These are phyloP conservation scores for Stenchaetothrips biformis DNA, from an alignment of 2,888 invertebrate genomes.

Conservation along the genomic window DNA sequence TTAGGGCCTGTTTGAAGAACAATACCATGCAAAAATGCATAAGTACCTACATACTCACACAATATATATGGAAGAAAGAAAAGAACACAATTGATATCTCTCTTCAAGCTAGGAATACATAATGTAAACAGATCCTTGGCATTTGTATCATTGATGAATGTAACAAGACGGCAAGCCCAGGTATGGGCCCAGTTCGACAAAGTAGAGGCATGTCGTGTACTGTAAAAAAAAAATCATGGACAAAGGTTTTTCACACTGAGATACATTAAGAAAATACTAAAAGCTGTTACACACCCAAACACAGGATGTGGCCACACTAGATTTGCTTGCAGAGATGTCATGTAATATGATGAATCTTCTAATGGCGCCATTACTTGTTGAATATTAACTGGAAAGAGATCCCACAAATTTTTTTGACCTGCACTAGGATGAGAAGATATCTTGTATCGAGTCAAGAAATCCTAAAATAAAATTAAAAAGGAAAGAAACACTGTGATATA, in stretches of 20 bases:
- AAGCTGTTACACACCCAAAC: slow-evolving; percentile 43
- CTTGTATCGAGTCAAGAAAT: slow-evolving; percentile 50
- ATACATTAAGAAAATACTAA: not conserved
- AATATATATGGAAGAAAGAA: slow-evolving; percentile 72
- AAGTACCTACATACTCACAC: slow-evolving; percentile 40
- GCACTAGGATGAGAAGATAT: slow-evolving; percentile 58
- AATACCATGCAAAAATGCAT: not conserved
- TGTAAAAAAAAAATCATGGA: not conserved
- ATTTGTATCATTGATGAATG: slow-evolving; percentile 55
- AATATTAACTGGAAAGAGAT: slow-evolving; percentile 63
- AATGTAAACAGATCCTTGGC: slow-evolving; percentile 60
- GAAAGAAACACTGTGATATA: not conserved
- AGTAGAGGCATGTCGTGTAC: not conserved
- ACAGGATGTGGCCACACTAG: slow-evolving; percentile 43
- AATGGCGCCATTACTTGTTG: slow-evolving; percentile 72
- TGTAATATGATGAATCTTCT: slow-evolving; percentile 53
- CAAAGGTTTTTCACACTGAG: not conserved
- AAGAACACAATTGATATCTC: slow-evolving; percentile 65
- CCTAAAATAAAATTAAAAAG: slow-evolving; percentile 49
- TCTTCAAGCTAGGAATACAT: slow-evolving; percentile 69
- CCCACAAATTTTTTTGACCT: slow-evolving; percentile 56
- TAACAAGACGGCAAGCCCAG: slow-evolving; percentile 68
- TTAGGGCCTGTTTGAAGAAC: slow-evolving; percentile 1
- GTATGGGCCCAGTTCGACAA: slow-evolving; percentile 69
- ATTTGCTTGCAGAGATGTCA: not conserved